Evolutionary conservation across 2,888 invertebrate genomes (phyloP), one percentile per base, ranked within the genome.

Genomic region (Pyrocoelia pectoralis): DNA sequence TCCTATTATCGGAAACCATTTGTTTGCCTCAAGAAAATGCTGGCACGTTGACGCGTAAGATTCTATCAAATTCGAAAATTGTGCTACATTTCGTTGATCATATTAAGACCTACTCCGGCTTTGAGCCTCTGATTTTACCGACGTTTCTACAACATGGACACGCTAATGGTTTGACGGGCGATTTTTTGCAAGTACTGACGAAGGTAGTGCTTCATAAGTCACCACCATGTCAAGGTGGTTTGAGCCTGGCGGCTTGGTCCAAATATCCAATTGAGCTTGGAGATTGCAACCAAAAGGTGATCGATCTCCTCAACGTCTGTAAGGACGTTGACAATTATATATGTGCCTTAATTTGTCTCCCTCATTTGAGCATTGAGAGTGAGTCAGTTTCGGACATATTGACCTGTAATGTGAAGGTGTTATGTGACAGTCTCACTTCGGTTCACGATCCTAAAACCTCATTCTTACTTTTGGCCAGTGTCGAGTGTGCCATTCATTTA

Each of bases 21-120:
- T 86, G 86, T 53, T 79, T 94, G 9, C 85, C 88, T 1, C 93
- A 93, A 80, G 88, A 93, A 75, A 87, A 89, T 75, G 87, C 91
- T 0, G 88, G 89, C 29, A 84, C 86, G n/a, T 81, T 93, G 55
- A 85, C 89, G 0, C 85, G 87, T 72, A 89, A 88, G 67, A 81
- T 89, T 17, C 77, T 92, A 24, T 83, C 83, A 9, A 77, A 89
- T 9, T 82, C 85, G 56, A 83, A 84, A 49, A 80, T 90, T 13
- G 82, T 89, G 28, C 84, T 90, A 52, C 83, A 85, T 58, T 89
- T 92, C 74, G 85, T 92, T 1, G 85, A 88, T 72, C 86, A 87
- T 77, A 86, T 92, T 2, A 83, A 86, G 33, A 79, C 84, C 28
- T 90, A 89, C 74, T 84, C 88, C 0, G 87, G 88, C 53, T 93